Evolutionary conservation across 2,797 vertebrate genomes (phyloP), one percentile per base, ranked within the genome.

Genomic region (Sebastes minor): DNA sequence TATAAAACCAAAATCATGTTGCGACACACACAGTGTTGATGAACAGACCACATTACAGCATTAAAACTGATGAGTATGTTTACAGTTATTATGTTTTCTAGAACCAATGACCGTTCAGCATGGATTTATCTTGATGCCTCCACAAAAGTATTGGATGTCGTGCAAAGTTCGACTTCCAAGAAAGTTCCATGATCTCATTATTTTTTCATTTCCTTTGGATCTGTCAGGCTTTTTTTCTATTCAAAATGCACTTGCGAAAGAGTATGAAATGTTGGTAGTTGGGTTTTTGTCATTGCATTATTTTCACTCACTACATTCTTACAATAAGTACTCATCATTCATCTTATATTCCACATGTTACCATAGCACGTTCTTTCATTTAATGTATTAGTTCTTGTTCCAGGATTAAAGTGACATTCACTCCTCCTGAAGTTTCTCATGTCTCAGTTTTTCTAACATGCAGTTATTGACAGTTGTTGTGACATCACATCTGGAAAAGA

Each of bases 341-440:
- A 88, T 89, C 61, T 91, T 85, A 60, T 65, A 64, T 75, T 87
- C 87, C 79, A 82, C 46, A 81, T 82, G 73, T 89, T 89, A 85
- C 78, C 81, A 62, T 84, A 80, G 76, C 75, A 85, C 78, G 79
- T 83, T 83, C 7, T 84, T 87, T 87, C 69, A 84, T 88, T 90
- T 85, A 80, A 81, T 92, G 84, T 90, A 83, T 86, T 86, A 64
- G 52, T 86, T 87, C 59, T 71, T 89, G 85, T 89, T 94, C 73
- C 82, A 78, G 82, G 82, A 95, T 93, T 95, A 95, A 96, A 96
- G 85, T 89, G 90, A 91, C 64, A 89, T 92, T 94, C 89, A 92
- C 89, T 90, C 85, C 78, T 65, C 62, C 11, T 69, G 25, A 46
- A 18, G 46, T 86, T 79, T 86, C 74, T 69, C 28, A 1, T 52